Evolutionary conservation across 2,797 vertebrate species (phyloP).

Genomic region (Cichlasoma orientale): DNA sequence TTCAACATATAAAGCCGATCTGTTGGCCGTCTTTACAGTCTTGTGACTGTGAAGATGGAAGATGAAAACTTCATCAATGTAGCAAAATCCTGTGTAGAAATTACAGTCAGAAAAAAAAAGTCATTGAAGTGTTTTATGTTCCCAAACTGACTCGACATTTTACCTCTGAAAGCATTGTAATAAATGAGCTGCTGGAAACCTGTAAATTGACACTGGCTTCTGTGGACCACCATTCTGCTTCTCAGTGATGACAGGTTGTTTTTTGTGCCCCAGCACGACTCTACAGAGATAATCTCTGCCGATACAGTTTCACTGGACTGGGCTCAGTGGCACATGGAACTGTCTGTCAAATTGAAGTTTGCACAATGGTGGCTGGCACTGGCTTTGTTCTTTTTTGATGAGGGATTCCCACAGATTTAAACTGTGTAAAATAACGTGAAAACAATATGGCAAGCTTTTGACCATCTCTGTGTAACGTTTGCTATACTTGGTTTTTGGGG

Average conservation of each 20-base stretch:
- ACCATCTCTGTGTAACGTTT: background rate
- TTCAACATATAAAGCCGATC: slow-evolving; percentile 15
- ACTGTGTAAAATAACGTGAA: background rate
- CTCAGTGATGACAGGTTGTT: slow-evolving; percentile 64
- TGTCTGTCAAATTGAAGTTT: slow-evolving; percentile 74
- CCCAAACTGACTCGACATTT: background rate
- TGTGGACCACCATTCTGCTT: slow-evolving; percentile 6
- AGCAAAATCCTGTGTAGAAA: background rate
- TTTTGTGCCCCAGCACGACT: slow-evolving; percentile 35
- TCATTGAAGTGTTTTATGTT: background rate
- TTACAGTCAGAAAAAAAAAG: background rate
- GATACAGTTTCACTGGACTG: slow-evolving; percentile 71
- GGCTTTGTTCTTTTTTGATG: slow-evolving; percentile 43
- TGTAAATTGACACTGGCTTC: slow-evolving; percentile 20
- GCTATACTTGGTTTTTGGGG: background rate
- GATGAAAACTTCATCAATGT: background rate
- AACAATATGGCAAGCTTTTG: background rate
- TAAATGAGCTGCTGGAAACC: background rate
- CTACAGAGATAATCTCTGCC: slow-evolving; percentile 60
- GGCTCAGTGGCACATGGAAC: slow-evolving; percentile 68
- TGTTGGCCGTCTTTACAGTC: background rate
- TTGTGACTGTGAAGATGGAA: no score
- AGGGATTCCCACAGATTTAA: slow-evolving; percentile 21
- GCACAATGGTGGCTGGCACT: slow-evolving; percentile 47
- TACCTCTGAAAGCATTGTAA: background rate